Percentiles rank a stretch among this genome's conserved stretches.
Conservation (phyloP, 2,797 vertebrate genomes). For the Aldrovandia affinis region DNA sequence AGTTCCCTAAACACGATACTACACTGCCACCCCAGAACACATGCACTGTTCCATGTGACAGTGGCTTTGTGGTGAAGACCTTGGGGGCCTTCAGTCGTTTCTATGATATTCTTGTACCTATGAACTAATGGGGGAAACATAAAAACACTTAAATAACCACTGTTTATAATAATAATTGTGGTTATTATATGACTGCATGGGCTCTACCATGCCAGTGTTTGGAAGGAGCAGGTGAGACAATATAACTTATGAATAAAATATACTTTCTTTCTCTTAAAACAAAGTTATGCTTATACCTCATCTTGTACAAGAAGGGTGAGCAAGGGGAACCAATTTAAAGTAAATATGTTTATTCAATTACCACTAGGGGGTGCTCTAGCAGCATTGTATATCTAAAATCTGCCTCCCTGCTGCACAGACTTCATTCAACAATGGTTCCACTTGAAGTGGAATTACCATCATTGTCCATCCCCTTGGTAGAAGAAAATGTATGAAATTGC, state of each 20-base stretch:
- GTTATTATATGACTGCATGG: background rate
- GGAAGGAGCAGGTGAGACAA: background rate
- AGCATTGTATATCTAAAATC: slow-evolving; percentile 48
- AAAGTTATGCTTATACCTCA: background rate
- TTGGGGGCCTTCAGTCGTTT: background rate
- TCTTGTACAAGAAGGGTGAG: background rate
- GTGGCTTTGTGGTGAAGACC: background rate
- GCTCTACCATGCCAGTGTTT: background rate
- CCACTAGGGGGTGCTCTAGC: slow-evolving; percentile 76
- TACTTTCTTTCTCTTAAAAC: background rate
- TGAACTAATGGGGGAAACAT: background rate
- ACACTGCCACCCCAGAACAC: no score
- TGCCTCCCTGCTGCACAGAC: slow-evolving; percentile 20
- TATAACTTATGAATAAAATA: background rate
- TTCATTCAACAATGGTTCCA: slow-evolving; percentile 47
- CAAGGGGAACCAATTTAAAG: background rate
- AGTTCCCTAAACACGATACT: no score
- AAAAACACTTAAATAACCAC: background rate
- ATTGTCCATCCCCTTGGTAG: slow-evolving; percentile 35
- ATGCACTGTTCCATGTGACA: background rate
- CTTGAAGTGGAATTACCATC: slow-evolving; percentile 45
- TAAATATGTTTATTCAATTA: slow-evolving; percentile 28
- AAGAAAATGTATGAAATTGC: slow-evolving; percentile 46
- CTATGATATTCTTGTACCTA: background rate
- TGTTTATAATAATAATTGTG: background rate